Percentiles rank a stretch among this genome's conserved stretches.
Conservation (phyloP, 2,113 vertebrate genomes). For the Suricata suricatta region DNA sequence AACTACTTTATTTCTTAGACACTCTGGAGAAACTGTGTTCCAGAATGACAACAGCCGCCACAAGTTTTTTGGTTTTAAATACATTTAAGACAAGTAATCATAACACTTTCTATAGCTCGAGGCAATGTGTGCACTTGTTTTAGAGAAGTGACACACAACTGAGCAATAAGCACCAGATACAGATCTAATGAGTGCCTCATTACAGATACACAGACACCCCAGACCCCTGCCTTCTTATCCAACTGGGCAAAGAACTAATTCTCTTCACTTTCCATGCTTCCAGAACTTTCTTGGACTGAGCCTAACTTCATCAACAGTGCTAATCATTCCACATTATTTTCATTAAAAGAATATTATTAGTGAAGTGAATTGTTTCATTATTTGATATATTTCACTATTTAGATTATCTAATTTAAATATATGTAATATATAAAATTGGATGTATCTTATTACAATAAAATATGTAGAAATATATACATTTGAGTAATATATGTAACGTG, state of each 20-base stretch:
- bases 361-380: neutral
- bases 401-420: neutral
- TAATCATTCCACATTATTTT: neutral
- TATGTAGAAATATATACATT: neutral
- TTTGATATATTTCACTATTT: neutral
- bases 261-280: neutral
- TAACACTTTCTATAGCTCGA: neutral
- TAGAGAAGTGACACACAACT: neutral
- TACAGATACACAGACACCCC: fast-evolving
- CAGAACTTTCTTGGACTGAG: neutral
- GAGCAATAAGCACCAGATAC: neutral
- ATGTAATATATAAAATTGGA: neutral
- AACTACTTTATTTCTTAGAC: slow-evolving; percentile 68
- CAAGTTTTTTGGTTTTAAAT: slow-evolving; percentile 62
- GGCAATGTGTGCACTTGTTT: neutral
- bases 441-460: neutral
- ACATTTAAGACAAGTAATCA: slow-evolving; percentile 66
- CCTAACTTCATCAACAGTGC: neutral
- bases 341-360: neutral
- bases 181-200: neutral
- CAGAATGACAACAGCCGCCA: slow-evolving; percentile 50
- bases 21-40: slow-evolving; percentile 38
- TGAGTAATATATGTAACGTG: neutral
- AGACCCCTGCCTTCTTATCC: fast-evolving
- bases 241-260: fast-evolving